A percentile compares a stretch with the other conserved stretches of the same genome.
These are phyloP conservation scores for Myotis yumanensis DNA, from an alignment of 2,113 vertebrate species.

Conservation along the genomic window DNA sequence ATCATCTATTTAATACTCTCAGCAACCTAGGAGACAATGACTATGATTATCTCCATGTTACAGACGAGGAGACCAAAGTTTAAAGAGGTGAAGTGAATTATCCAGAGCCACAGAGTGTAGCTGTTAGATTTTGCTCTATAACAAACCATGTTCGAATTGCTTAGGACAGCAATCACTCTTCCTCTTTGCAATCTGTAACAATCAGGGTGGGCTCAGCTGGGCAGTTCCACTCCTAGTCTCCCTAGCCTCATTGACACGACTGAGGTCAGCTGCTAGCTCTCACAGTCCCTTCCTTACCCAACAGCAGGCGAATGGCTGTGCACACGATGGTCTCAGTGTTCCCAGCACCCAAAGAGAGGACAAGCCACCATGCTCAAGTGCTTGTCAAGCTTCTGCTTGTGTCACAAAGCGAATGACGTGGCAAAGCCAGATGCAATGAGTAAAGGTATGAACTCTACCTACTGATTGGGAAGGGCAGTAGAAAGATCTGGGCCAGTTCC, in stretches of 20 bases:
- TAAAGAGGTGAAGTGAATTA: not conserved
- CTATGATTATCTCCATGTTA: not conserved
- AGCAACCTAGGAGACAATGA: not conserved
- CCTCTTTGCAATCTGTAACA: not conserved
- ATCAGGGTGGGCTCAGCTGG: not conserved
- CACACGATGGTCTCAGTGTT: not conserved
- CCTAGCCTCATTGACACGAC: rapidly evolving
- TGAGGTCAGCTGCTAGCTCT: not conserved
- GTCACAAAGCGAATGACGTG: not conserved
- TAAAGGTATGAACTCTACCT: not conserved
- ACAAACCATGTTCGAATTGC: not conserved
- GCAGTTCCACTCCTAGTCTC: too few species aligned
- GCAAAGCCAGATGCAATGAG: not conserved
- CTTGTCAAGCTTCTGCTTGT: not conserved
- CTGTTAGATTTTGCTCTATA: not conserved
- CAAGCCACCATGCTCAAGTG: not conserved
- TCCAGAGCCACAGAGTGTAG: not conserved
- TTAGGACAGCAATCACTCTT: not conserved
- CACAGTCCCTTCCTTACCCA: not conserved
- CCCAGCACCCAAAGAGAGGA: not conserved
- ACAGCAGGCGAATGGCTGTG: not conserved
- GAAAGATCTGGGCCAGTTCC: too few species aligned
- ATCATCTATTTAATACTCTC: constrained; percentile 10
- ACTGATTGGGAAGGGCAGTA: not conserved
- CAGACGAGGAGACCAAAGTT: not conserved